Evolutionary conservation across 2,888 invertebrate genomes (phyloP).

Genomic region (Bombylius major): DNA sequence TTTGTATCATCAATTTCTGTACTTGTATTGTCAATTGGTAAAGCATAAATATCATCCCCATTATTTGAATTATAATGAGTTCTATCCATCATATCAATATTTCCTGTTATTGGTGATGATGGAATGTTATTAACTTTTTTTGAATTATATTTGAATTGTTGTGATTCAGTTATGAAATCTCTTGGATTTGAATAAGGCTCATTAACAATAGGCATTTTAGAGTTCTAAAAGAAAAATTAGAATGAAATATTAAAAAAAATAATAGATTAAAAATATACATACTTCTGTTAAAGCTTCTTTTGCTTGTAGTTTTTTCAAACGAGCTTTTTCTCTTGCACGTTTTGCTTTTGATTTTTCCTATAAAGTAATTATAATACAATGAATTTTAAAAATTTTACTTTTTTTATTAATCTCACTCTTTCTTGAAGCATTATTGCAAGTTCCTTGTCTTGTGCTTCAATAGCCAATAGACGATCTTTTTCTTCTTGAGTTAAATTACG

Average conservation of each 20-base stretch:
- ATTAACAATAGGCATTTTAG: constrained; percentile 21
- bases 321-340: constrained; percentile 56
- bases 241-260: neutral
- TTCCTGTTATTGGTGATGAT: neutral
- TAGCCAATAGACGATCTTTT: constrained; percentile 53
- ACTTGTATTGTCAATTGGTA: constrained; percentile 26
- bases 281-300: neutral
- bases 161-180: constrained; percentile 36
- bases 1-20: neutral
- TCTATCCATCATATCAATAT: neutral
- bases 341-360: constrained; percentile 57
- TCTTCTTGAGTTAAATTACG: constrained; percentile 22
- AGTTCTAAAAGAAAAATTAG: constrained; percentile 32
- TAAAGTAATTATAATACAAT: neutral
- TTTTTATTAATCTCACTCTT: constrained; percentile 25
- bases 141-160: neutral
- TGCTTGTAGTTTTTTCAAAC: constrained; percentile 41
- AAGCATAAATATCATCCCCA: constrained; percentile 34
- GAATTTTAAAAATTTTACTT: neutral
- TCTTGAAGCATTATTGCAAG: constrained; percentile 64
- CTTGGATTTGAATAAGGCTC: constrained; percentile 43
- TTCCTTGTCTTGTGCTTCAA: constrained; percentile 70
- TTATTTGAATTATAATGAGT: constrained; percentile 10
- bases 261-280: neutral
- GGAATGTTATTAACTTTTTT: neutral